Evolutionary conservation across 2,113 vertebrate species (phyloP), one percentile per base, ranked within the genome.

Genomic region (Gobiocypris rarus): DNA sequence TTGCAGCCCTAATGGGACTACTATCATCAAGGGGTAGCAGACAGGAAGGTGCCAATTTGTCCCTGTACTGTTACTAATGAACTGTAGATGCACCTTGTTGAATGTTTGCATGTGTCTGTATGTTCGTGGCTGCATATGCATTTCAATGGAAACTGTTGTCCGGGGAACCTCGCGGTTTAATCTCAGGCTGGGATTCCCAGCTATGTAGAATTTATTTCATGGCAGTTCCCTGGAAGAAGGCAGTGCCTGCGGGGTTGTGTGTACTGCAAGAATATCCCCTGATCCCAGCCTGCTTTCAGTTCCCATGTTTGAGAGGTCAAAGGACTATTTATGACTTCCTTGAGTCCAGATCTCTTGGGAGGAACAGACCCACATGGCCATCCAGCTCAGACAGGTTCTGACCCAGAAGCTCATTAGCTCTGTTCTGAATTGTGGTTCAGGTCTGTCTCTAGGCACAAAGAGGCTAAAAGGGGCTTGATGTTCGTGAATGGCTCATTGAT

Each of bases 261-360:
- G 43, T 56, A 52, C 48, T 24, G 48, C 80, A 5, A 56, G 65
- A 82, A 82, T 82, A 41, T 82, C 65, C 80, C 48, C 63, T 54
- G 65, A 82, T 82, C 80, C 80, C 80, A 56, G 80, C 65, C n/a
- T 54, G 80, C 19, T 34, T 71, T 56, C 50, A 82, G 80, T 82
- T 82, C 80, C 80, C 80, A 82, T 82, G 65, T 82, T 41, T 70
- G 28, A 56, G 80, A 82, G 80, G 80, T 82, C 31, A 70, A 82
- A 81, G 28, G 48, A 70, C 80, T 56, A 82, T 70, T 82, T 82
- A 81, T 81, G 80, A 82, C 80, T 82, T 71, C 63, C 65, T 56
- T 70, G 48, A 82, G 31, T 56, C 80, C 48, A 5, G 48, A 50
- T 82, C 80, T 82, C 80, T 14, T 54, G 48, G 80, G 80, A 82